phyloP scores from a whole-genome alignment of 1,140 invertebrate species.

The Nasonia giraulti region DNA sequence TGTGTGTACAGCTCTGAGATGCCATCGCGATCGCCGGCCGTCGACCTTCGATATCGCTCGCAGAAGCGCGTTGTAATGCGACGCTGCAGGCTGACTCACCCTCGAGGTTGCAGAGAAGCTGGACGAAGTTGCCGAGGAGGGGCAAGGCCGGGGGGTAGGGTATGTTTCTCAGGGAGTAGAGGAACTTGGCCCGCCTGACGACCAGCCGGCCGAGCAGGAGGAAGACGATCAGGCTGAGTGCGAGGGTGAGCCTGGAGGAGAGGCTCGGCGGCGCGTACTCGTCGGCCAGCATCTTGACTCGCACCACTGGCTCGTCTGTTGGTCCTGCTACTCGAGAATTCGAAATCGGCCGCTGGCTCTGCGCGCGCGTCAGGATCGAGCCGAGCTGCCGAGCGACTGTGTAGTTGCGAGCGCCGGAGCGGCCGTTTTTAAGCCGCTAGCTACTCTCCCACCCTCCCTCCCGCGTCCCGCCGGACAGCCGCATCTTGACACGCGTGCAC shows the following conservation, averaged over 20 bases:
- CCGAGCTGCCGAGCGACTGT: neutral
- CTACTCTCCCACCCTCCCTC: too few relatives aligned
- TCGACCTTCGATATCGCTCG: too few relatives aligned
- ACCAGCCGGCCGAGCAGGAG: slow-evolving; percentile 34
- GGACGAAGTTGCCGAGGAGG: slow-evolving; percentile 65
- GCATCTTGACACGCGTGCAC: too few relatives aligned
- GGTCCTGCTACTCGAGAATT: too few relatives aligned
- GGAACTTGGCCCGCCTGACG: slow-evolving; percentile 58
- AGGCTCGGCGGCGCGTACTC: neutral
- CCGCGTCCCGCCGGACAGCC: too few relatives aligned
- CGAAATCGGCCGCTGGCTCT: too few relatives aligned
- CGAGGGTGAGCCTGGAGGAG: slow-evolving; percentile 54
- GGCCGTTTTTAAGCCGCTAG: neutral
- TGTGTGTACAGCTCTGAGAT: too few relatives aligned
- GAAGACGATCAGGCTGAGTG: slow-evolving; percentile 53
- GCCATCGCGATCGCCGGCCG: too few relatives aligned
- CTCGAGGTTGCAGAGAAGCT: slow-evolving; percentile 64
- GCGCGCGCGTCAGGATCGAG: too few relatives aligned
- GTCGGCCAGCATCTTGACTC: neutral
- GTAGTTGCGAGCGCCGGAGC: neutral
- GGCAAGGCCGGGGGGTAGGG: slow-evolving; percentile 65
- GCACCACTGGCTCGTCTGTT: too few relatives aligned
- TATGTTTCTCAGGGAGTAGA: slow-evolving; percentile 61
- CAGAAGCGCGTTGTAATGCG: too few relatives aligned
- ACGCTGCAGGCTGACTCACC: slow-evolving; percentile 51